Conservation (phyloP, 2,888 invertebrate species). For the Physocephala rufipes region DNA sequence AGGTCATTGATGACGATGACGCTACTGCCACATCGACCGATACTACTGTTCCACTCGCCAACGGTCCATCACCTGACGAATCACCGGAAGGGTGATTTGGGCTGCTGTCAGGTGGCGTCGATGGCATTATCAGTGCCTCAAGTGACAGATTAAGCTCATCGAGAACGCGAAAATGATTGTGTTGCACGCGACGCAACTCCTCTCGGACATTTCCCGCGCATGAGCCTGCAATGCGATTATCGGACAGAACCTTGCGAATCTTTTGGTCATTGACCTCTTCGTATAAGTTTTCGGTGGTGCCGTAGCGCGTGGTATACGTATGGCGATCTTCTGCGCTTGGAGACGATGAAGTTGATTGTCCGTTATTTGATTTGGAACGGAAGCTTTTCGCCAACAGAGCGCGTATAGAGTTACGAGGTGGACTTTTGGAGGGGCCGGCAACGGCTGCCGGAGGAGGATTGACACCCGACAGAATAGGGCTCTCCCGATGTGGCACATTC, state of each 20-base stretch:
- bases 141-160: slow-evolving; percentile 88
- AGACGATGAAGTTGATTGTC: slow-evolving; percentile 58
- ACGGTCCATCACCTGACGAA: slow-evolving; percentile 60
- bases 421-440: slow-evolving; percentile 61
- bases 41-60: slow-evolving; percentile 40
- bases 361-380: slow-evolving; percentile 59
- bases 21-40: slow-evolving; percentile 29
- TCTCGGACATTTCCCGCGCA: slow-evolving; percentile 79
- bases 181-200: slow-evolving; percentile 84
- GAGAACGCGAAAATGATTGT: slow-evolving; percentile 82
- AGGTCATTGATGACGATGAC: slow-evolving; percentile 31
- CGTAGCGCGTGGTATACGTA: slow-evolving; percentile 80
- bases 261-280: slow-evolving; percentile 65
- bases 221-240: slow-evolving; percentile 72
- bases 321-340: slow-evolving; percentile 67
- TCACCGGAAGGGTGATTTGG: slow-evolving; percentile 70
- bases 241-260: slow-evolving; percentile 64
- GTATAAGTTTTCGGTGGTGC: slow-evolving; percentile 76
- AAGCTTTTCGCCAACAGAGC: slow-evolving; percentile 63
- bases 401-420: slow-evolving; percentile 64
- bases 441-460: slow-evolving; percentile 42
- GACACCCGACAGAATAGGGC: slow-evolving; percentile 44
- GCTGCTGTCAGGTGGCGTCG: slow-evolving; percentile 66
- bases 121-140: slow-evolving; percentile 90
- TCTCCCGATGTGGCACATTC: slow-evolving; percentile 69